phyloP scores from a whole-genome alignment of 2,113 vertebrate genomes.

The Nipponia nippon region DNA sequence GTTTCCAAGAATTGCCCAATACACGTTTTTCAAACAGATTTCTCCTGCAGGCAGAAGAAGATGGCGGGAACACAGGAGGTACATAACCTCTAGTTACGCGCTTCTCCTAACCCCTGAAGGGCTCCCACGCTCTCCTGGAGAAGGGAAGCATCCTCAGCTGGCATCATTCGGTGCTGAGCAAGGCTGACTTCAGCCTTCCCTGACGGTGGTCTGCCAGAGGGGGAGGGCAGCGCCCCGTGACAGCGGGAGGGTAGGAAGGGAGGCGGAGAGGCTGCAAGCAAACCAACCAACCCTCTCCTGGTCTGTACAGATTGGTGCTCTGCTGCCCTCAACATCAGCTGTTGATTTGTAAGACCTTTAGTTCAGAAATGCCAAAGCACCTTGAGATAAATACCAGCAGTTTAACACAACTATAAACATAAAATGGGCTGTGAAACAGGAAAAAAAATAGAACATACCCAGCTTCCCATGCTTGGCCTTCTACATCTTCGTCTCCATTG shows the following conservation, averaged over 20 bases:
- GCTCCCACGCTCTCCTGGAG: not conserved
- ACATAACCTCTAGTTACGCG: fast-evolving
- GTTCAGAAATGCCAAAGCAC: not conserved
- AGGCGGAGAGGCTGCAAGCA: not conserved
- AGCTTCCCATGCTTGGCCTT: not conserved
- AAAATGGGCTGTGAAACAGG: not conserved
- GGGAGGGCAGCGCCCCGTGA: fast-evolving
- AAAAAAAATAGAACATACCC: not conserved
- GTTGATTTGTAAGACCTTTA: not conserved
- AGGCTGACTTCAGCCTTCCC: not conserved
- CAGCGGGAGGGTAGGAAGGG: not conserved
- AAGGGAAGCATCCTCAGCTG: not conserved
- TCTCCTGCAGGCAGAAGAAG: not conserved
- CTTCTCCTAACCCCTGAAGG: not conserved
- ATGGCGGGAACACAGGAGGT: not conserved
- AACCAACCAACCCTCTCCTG: not conserved
- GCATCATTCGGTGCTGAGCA: not conserved
- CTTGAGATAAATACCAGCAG: not conserved
- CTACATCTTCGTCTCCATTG: fast-evolving
- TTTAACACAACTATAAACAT: not conserved
- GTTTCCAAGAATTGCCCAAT: not conserved
- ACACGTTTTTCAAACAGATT: not conserved
- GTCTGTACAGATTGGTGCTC: fast-evolving
- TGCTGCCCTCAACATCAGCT: not conserved
- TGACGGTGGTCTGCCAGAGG: fast-evolving